These are phyloP conservation scores for Henricia sp. DNA, from an alignment of 53 echinoderm and acorn worm genomes.

Conservation along the genomic window DNA sequence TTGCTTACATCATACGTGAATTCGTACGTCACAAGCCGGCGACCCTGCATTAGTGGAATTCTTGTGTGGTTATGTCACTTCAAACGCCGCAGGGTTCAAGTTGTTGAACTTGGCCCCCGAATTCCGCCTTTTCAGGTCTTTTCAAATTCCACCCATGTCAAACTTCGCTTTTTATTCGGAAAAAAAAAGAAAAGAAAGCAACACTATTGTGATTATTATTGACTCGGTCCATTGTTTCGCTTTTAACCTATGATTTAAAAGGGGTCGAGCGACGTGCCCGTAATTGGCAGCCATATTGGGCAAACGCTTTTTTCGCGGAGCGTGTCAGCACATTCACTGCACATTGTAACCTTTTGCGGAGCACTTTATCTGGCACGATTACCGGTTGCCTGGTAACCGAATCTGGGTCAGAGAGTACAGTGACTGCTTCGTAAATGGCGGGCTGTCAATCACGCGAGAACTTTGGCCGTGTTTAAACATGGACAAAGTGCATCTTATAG, in stretches of 20 bases:
- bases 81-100: slow-evolving; percentile 4
- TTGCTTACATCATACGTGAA: too few relatives aligned
- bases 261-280: neutral
- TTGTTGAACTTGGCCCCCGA: neutral
- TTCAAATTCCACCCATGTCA: neutral
- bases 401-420: slow-evolving; percentile 46
- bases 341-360: neutral
- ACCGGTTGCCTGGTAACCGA: slow-evolving; percentile 48
- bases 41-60: too few relatives aligned
- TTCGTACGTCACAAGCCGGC: too few relatives aligned
- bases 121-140: slow-evolving; percentile 9
- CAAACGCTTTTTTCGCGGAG: neutral
- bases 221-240: neutral
- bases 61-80: neutral
- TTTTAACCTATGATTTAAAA: slow-evolving; percentile 14
- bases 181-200: neutral
- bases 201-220: too few relatives aligned
- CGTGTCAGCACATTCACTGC: slow-evolving; percentile 5
- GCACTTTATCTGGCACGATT: slow-evolving; percentile 31
- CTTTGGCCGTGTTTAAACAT: slow-evolving; percentile 50
- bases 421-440: slow-evolving; percentile 10
- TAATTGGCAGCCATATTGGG: slow-evolving; percentile 24
- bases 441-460: slow-evolving; percentile 22
- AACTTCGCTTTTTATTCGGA: neutral
- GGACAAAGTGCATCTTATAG: slow-evolving; percentile 12